phyloP scores from a whole-genome alignment of 1,140 invertebrate genomes.

The Metaphire vulgaris region DNA sequence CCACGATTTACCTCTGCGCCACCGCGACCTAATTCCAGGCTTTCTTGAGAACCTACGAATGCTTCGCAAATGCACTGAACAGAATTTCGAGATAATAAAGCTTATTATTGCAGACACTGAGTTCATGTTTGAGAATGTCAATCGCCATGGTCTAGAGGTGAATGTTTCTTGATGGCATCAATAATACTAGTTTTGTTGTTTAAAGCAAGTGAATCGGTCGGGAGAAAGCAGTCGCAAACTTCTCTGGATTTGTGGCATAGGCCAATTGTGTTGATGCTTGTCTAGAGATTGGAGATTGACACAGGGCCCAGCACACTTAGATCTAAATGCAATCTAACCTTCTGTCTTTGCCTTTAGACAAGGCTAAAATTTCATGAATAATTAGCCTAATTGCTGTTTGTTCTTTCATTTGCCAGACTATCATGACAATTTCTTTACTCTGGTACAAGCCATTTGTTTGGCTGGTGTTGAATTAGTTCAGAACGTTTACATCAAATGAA shows the following conservation, averaged over 20 bases:
- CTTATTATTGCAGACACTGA: slow-evolving; percentile 74
- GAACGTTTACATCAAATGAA: not conserved
- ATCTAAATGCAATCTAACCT: no score
- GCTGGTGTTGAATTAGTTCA: not conserved
- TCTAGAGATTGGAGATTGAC: not conserved
- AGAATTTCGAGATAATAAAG: slow-evolving; percentile 76
- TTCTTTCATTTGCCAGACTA: no score
- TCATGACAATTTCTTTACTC: no score
- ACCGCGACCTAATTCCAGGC: slow-evolving; percentile 67
- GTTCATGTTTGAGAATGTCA: slow-evolving; percentile 71
- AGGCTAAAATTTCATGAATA: no score
- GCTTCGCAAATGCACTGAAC: slow-evolving; percentile 70
- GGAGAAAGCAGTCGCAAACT: not conserved
- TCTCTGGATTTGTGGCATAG: not conserved
- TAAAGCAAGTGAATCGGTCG: not conserved
- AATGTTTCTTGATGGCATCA: not conserved
- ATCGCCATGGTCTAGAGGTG: not conserved
- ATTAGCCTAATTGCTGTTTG: no score
- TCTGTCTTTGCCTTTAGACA: no score
- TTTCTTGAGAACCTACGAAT: slow-evolving; percentile 70
- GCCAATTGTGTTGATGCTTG: not conserved
- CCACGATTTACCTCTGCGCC: slow-evolving; percentile 63
- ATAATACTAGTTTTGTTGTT: not conserved
- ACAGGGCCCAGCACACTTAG: not conserved
- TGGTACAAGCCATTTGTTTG: no score